These are phyloP conservation scores for Galerucella nymphaeae DNA, from an alignment of 2,888 invertebrate species.

Conservation along the genomic window DNA sequence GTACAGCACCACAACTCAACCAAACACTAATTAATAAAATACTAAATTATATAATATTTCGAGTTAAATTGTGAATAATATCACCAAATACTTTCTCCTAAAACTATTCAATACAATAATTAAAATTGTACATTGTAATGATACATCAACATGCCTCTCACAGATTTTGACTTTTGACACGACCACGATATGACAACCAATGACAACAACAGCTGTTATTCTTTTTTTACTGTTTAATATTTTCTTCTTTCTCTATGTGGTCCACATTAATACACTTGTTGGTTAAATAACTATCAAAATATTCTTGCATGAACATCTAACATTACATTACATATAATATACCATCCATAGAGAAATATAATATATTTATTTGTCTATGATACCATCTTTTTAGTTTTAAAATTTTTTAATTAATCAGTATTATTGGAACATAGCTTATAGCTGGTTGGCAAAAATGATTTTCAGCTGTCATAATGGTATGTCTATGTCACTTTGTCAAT, in stretches of 20 bases:
- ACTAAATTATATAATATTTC: neutral
- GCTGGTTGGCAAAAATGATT: neutral
- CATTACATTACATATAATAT: no score
- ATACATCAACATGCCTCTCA: neutral
- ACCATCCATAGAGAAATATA: no score
- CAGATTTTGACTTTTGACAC: neutral
- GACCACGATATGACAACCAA: neutral
- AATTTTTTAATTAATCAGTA: no score
- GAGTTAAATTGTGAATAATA: neutral
- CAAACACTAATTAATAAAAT: neutral
- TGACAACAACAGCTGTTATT: neutral
- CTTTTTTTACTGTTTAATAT: neutral
- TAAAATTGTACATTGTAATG: neutral
- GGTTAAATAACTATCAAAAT: no score
- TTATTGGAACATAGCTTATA: no score
- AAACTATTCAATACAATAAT: neutral
- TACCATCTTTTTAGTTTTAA: no score
- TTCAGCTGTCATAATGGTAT: neutral
- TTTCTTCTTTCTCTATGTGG: neutral
- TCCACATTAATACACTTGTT: no score
- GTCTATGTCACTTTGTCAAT: constrained; percentile 15
- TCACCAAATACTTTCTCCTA: neutral
- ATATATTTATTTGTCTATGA: no score
- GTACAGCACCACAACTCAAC: neutral
- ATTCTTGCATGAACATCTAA: no score